These are phyloP conservation scores for Octopus bimaculoides DNA, from an alignment of 1,140 invertebrate species.

Conservation along the genomic window DNA sequence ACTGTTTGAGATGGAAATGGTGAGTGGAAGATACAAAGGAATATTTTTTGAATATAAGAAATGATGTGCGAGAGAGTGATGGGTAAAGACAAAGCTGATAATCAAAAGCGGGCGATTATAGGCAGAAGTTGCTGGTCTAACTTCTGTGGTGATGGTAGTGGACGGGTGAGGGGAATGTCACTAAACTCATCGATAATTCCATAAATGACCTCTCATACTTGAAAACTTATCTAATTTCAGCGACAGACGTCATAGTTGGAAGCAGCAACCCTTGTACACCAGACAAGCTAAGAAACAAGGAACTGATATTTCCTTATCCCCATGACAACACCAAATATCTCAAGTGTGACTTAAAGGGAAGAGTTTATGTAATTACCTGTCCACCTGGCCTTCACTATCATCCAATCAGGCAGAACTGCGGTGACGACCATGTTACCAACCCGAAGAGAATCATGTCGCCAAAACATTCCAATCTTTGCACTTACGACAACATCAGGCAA, in stretches of 20 bases:
- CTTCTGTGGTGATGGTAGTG: no score
- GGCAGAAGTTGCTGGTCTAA: no score
- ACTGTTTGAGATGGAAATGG: no score
- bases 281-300: slow-evolving; percentile 10
- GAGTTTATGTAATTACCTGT: slow-evolving; percentile 40
- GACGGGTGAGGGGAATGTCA: no score
- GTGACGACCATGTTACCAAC: not conserved
- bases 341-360: slow-evolving; percentile 34
- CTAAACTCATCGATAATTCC: no score
- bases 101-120: no score
- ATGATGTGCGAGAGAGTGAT: no score
- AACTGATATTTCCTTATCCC: slow-evolving; percentile 32
- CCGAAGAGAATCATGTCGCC: slow-evolving; percentile 12
- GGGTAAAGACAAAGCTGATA: no score
- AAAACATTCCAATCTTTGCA: slow-evolving; percentile 30
- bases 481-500: slow-evolving; percentile 28
- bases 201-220: no score
- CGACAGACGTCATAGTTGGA: not conserved
- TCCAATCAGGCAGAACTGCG: not conserved
- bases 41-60: no score
- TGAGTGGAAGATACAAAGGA: no score
- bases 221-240: not conserved
- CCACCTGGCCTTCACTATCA: slow-evolving; percentile 16
- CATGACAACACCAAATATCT: slow-evolving; percentile 36
- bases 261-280: slow-evolving; percentile 30